These are phyloP conservation scores for Oreochromis aureus DNA, from an alignment of 2,113 vertebrate genomes.

Conservation along the genomic window DNA sequence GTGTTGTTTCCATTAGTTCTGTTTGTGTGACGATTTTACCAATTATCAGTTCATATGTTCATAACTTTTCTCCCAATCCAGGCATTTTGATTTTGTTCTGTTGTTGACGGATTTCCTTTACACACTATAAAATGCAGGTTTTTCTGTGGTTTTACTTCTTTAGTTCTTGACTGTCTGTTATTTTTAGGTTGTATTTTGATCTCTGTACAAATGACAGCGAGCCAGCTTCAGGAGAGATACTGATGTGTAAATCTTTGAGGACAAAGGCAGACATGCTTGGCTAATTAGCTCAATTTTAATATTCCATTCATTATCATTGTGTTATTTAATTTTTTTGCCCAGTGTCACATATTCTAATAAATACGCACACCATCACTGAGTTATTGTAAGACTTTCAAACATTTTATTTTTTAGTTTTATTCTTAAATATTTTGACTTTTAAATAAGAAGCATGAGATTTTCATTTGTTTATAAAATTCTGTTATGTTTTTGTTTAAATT, in stretches of 20 bases:
- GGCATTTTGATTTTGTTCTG: background rate
- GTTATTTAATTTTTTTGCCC: background rate
- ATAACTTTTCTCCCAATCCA: background rate
- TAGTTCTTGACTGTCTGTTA: background rate
- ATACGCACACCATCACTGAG: background rate
- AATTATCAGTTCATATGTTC: background rate
- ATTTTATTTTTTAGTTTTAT: background rate
- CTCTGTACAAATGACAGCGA: background rate
- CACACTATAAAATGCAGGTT: background rate
- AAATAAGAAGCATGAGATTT: accelerated
- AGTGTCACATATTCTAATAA: background rate
- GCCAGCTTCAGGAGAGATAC: background rate
- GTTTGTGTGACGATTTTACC: background rate
- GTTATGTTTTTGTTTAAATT: accelerated
- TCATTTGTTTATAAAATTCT: background rate
- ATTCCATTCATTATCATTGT: background rate
- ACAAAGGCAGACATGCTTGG: no score
- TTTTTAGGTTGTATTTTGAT: background rate
- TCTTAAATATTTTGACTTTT: background rate
- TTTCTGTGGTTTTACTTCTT: background rate
- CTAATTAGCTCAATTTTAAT: background rate
- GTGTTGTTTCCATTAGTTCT: accelerated
- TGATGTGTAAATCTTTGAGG: background rate
- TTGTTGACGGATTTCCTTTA: background rate
- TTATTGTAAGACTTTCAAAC: background rate